phyloP scores from a whole-genome alignment of 2,113 vertebrate genomes.

The Bubo scandiacus region DNA sequence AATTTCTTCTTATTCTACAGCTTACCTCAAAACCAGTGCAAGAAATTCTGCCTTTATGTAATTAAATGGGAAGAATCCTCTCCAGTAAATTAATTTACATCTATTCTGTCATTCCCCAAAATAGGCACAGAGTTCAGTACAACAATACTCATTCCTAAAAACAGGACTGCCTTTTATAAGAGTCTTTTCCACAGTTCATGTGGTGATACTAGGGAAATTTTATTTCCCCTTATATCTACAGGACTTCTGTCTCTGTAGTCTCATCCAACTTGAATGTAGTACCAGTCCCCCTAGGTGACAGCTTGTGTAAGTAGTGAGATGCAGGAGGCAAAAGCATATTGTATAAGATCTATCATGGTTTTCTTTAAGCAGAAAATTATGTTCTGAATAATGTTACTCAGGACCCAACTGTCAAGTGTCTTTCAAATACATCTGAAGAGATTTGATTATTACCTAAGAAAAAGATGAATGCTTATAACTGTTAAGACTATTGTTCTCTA shows the following conservation, averaged over 20 bases:
- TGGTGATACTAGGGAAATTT: background rate
- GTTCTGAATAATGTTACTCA: background rate
- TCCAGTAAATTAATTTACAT: background rate
- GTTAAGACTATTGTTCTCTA: background rate
- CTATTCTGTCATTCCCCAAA: background rate
- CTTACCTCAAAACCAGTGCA: background rate
- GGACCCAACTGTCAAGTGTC: background rate
- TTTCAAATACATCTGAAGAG: background rate
- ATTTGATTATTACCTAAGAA: background rate
- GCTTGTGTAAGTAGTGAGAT: background rate
- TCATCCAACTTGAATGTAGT: background rate
- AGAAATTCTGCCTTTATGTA: background rate
- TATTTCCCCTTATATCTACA: background rate
- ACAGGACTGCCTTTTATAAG: background rate
- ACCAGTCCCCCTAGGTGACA: background rate
- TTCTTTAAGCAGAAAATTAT: background rate
- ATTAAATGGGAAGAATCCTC: background rate
- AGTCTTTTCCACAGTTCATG: background rate
- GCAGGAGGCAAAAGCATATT: background rate
- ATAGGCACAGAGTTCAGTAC: background rate
- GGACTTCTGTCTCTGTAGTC: background rate
- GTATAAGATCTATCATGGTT: background rate
- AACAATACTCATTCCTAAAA: background rate
- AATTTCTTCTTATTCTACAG: background rate
- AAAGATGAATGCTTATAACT: background rate